Conservation (phyloP, 1,140 invertebrate species). For the Pygmarrhopalites habei region DNA sequence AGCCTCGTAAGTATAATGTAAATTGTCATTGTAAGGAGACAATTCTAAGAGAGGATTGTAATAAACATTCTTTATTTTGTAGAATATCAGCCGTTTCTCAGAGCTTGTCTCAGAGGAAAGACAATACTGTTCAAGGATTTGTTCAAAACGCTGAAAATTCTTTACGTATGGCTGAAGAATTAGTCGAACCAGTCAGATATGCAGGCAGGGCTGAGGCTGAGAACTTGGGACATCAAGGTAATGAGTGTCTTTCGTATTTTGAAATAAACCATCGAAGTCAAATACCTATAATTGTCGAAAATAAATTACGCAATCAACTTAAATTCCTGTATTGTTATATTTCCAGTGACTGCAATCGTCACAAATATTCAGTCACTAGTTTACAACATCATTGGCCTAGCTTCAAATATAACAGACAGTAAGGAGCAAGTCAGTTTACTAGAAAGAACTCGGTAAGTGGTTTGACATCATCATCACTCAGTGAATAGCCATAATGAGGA, state of each 20-base stretch:
- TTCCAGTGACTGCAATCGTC: slow-evolving; percentile 72
- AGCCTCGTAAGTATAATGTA: too few species aligned
- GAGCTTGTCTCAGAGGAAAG: slow-evolving; percentile 60
- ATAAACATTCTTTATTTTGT: too few species aligned
- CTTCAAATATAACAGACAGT: slow-evolving; percentile 81
- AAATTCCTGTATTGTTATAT: too few species aligned
- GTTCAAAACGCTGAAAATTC: slow-evolving; percentile 51
- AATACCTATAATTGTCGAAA: too few species aligned
- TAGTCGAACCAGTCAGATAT: slow-evolving; percentile 68
- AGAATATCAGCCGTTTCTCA: slow-evolving; percentile 78
- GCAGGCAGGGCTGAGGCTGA: slow-evolving; percentile 88
- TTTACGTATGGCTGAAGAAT: slow-evolving; percentile 49
- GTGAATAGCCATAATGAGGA: too few species aligned
- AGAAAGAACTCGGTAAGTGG: slow-evolving; percentile 90
- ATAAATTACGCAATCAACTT: too few species aligned
- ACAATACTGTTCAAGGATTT: slow-evolving; percentile 72
- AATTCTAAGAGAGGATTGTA: too few species aligned
- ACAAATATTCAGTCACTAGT: slow-evolving; percentile 79
- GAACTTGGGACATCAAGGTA: slow-evolving; percentile 77
- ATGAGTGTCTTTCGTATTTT: too few species aligned
- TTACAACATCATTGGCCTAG: slow-evolving; percentile 71
- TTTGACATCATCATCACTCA: too few species aligned
- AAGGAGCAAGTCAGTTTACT: slow-evolving; percentile 80
- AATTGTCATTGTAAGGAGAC: too few species aligned
- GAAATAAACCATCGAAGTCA: too few species aligned